Conservation (phyloP, 2,113 vertebrate genomes). For the Erinaceus europaeus region DNA sequence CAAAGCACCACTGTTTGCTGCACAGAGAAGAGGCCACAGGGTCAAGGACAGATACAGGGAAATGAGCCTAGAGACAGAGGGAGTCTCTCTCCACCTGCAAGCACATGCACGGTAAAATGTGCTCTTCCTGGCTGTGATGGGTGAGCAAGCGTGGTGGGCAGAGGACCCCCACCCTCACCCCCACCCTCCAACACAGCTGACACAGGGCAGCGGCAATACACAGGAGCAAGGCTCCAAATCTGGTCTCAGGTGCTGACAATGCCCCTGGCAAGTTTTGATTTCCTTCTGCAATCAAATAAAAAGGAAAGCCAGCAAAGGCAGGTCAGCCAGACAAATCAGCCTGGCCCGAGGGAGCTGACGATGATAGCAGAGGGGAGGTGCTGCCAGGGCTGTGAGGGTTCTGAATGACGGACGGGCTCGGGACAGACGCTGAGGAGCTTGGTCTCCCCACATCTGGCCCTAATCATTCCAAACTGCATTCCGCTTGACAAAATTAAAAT, state of each 20-base stretch:
- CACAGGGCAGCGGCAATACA: too few species aligned
- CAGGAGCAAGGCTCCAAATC: background rate
- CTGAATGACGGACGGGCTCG: too few species aligned
- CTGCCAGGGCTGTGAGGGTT: background rate
- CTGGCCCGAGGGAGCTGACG: too few species aligned
- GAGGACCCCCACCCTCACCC: too few species aligned
- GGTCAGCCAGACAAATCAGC: too few species aligned
- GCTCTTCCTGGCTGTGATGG: background rate
- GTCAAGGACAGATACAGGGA: background rate
- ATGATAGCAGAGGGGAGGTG: too few species aligned
- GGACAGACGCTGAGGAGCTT: background rate
- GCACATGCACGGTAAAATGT: background rate
- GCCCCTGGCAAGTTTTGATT: background rate
- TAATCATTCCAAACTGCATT: constrained; percentile 23
- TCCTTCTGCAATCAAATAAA: background rate
- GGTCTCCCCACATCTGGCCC: background rate
- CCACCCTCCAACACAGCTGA: too few species aligned
- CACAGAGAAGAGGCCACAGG: rapidly evolving
- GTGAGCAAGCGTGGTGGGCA: background rate
- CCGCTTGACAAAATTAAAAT: constrained; percentile 61
- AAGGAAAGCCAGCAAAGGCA: background rate
- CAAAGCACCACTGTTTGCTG: background rate
- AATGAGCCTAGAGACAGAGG: too few species aligned
- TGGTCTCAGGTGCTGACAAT: background rate
- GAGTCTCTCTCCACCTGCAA: background rate